Base-by-base conservation (phyloP, 64 coral and sea anemone species). In the Actinia tenebrosa region DNA sequence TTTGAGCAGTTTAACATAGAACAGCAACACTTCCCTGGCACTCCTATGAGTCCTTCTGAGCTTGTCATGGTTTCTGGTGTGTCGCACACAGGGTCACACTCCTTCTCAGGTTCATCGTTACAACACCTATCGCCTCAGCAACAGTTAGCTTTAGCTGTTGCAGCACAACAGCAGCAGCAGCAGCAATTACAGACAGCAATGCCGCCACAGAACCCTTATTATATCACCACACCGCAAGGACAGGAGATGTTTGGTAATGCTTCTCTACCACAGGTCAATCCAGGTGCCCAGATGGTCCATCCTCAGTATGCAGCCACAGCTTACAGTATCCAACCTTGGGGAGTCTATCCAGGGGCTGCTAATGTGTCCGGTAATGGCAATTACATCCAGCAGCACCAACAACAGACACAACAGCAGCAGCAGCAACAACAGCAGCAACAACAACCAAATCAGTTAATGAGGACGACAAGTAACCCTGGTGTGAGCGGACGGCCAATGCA, bases 201-300 rank as follows among this genome's bases (percentile, higher is more conserved):
- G 9, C 81, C 87, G 8, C 89, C 86, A 1, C 92, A 94, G 5
- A 99, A 93, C 44, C 93, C 93, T 19, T 99, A 95, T 44, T 99
- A 88, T 81, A 99, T 99, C 19, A 86, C 97, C 4, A 93, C 93
- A 0, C 85, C 91, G 11, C 84, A 93, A 44, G 89, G 93, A 7
- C 97, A 99, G 87, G 97, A 99, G 79, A 93, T 93, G 18, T 99
- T 93, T 78, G 93, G 93, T 8, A 92, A 89, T 45, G 89, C 91
- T 17, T 92, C 93, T 20, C 88, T 99, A 52, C 87, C 90, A 17
- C 84, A 89, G 22, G 96, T 98, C 60, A 92, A 87, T 59, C 90
- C 90, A 8, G 96, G 96, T 56, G 86, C 91, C 4, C 84, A 87
- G 45, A 93, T 99, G 17, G 91, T 99, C 16, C 93, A 95, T 78